phyloP scores from a whole-genome alignment of 2,888 invertebrate species.

The Eucera pruinosa region DNA sequence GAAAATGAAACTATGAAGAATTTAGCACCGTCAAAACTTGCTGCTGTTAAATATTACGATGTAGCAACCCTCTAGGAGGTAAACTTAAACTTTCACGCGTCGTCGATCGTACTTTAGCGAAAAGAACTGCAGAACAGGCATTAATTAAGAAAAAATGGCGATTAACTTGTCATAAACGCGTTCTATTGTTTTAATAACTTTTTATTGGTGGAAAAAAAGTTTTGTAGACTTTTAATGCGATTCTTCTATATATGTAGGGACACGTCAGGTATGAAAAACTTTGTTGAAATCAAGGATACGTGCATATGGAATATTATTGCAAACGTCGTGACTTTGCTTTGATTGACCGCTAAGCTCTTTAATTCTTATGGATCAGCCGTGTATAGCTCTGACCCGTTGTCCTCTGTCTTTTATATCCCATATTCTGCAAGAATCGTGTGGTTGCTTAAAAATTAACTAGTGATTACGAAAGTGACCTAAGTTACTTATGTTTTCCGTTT shows the following conservation, averaged over 20 bases:
- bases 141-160: too few species aligned
- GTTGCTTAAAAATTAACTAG: not conserved
- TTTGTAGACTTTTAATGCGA: not conserved
- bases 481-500: not conserved
- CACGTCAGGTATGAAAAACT: slow-evolving; percentile 69
- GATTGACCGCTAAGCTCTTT: slow-evolving; percentile 58
- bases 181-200: not conserved
- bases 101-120: not conserved
- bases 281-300: slow-evolving; percentile 67
- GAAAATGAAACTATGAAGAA: slow-evolving; percentile 21
- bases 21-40: slow-evolving; percentile 2
- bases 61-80: not conserved
- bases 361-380: slow-evolving; percentile 33
- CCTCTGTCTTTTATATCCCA: slow-evolving; percentile 48
- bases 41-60: not conserved
- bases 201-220: not conserved
- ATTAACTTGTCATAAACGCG: not conserved
- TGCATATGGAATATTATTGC: slow-evolving; percentile 63
- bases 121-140: too few species aligned
- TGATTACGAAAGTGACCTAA: not conserved
- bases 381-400: slow-evolving; percentile 45
- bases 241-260: slow-evolving; percentile 30
- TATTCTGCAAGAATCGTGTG: not conserved
- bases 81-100: not conserved
- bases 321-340: slow-evolving; percentile 49